A percentile compares a stretch with the other conserved stretches of the same genome.
phyloP scores from a whole-genome alignment of 2,888 invertebrate genomes.

The Drosophila robusta region DNA sequence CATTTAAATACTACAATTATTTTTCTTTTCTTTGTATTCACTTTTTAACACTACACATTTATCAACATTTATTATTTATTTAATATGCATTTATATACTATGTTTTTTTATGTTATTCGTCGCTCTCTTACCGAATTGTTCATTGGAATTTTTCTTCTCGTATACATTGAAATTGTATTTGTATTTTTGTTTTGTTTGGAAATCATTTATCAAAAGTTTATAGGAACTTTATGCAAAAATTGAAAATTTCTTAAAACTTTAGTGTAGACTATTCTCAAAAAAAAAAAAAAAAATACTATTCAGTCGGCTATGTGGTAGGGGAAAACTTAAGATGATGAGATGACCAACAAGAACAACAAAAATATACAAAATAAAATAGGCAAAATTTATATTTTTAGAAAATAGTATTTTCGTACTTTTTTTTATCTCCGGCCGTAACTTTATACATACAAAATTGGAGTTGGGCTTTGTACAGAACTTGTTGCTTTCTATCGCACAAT shows the following conservation, averaged over 20 bases:
- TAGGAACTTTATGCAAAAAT: constrained; percentile 68
- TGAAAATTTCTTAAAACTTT: constrained; percentile 22
- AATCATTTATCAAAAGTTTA: constrained; percentile 40
- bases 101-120: constrained; percentile 28
- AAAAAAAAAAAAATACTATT: constrained; percentile 10
- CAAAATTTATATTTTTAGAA: constrained; percentile 72
- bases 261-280: constrained; percentile 18
- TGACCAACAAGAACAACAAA: constrained; percentile 17
- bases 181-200: constrained; percentile 30
- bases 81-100: constrained; percentile 46
- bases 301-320: constrained; percentile 22
- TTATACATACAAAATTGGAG: constrained; percentile 78
- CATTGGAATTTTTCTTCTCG: constrained; percentile 51
- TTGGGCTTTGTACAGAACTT: constrained; percentile 76
- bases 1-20: constrained; percentile 45
- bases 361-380: constrained; percentile 40
- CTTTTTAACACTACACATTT: constrained; percentile 78
- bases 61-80: constrained; percentile 74
- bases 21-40: constrained; percentile 28
- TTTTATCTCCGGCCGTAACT: constrained; percentile 50
- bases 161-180: constrained; percentile 66
- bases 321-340: constrained; percentile 8
- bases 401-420: constrained; percentile 68
- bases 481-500: constrained; percentile 50
- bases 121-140: constrained; percentile 24